Percentiles rank a stretch among this genome's conserved stretches.
phyloP scores from a whole-genome alignment of 2,888 invertebrate genomes.

The Drosophila mayaguana region DNA sequence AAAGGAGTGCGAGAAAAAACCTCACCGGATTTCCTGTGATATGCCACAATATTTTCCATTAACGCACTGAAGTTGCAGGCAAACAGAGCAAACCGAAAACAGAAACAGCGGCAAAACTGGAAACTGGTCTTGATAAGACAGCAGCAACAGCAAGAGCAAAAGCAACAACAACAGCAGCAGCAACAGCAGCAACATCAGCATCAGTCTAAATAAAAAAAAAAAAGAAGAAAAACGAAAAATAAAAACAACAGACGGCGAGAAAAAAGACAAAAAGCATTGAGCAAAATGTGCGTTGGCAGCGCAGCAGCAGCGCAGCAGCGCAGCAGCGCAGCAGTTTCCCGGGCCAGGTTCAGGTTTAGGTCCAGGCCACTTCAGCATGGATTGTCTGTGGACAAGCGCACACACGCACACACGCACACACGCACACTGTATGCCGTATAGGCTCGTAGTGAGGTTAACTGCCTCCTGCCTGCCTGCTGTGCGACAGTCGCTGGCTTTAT shows the following conservation, averaged over 20 bases:
- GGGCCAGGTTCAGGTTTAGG: constrained; percentile 55
- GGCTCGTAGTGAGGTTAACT: constrained; percentile 14
- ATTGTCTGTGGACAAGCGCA: constrained; percentile 35
- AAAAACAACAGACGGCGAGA: constrained; percentile 27
- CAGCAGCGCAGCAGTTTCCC: constrained; percentile 22
- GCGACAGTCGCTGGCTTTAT: constrained; percentile 71
- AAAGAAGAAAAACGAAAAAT: constrained; percentile 37
- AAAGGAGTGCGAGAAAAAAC: constrained; percentile 72
- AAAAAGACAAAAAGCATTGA: constrained; percentile 41
- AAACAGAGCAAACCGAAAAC: constrained; percentile 50
- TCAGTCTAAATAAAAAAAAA: constrained; percentile 6
- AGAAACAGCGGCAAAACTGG: constrained; percentile 40
- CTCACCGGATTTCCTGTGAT: constrained; percentile 81
- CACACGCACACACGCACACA: background rate
- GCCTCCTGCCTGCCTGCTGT: constrained; percentile 45
- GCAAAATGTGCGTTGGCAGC: constrained; percentile 64
- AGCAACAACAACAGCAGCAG: too few species aligned
- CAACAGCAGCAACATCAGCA: constrained; percentile 20
- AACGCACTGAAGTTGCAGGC: constrained; percentile 76
- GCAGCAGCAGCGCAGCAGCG: background rate
- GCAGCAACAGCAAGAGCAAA: constrained; percentile 19
- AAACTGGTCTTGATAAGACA: constrained; percentile 77
- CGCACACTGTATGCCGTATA: constrained; percentile 11
- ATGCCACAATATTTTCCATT: constrained; percentile 82
- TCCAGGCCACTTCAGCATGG: constrained; percentile 59